Evolutionary conservation across 2,888 invertebrate species (phyloP).

Genomic region (Cantharis lateralis): DNA sequence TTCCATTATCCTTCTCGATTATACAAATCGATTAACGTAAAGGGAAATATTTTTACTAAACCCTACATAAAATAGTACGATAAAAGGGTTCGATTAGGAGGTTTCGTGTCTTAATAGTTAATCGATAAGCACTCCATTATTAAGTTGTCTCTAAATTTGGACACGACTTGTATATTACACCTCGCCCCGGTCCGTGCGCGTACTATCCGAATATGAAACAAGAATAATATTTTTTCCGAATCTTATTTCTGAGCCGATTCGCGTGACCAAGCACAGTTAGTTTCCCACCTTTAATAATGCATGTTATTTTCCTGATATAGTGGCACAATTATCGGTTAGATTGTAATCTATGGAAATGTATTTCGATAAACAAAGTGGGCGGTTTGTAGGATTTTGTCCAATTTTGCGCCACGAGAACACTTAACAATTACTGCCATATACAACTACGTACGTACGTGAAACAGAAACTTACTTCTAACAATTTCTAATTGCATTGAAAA

Average conservation of each 20-base stretch:
- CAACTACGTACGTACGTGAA: neutral
- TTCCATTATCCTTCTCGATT: neutral
- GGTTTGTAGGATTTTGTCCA: neutral
- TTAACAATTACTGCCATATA: neutral
- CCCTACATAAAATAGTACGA: slow-evolving; percentile 5
- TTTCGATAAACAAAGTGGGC: slow-evolving; percentile 9
- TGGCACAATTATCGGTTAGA: slow-evolving; percentile 15
- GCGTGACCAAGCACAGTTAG: slow-evolving; percentile 19
- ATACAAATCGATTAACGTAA: neutral
- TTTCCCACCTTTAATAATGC: slow-evolving; percentile 13
- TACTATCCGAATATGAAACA: neutral
- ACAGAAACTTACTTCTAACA: neutral
- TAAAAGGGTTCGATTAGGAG: slow-evolving; percentile 6
- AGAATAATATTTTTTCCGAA: neutral
- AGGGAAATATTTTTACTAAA: neutral
- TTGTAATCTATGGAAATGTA: slow-evolving; percentile 14
- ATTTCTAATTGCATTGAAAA: slow-evolving; percentile 1
- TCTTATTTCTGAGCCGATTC: neutral
- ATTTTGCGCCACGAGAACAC: neutral
- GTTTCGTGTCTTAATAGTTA: slow-evolving; percentile 11
- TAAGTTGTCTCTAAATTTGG: slow-evolving; percentile 7
- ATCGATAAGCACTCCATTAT: slow-evolving; percentile 8
- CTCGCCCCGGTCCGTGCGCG: neutral
- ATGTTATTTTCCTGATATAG: slow-evolving; percentile 19
- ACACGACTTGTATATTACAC: slow-evolving; percentile 7